Base-by-base conservation (phyloP, 2,113 vertebrate species). In the Australoheros scitulus region DNA sequence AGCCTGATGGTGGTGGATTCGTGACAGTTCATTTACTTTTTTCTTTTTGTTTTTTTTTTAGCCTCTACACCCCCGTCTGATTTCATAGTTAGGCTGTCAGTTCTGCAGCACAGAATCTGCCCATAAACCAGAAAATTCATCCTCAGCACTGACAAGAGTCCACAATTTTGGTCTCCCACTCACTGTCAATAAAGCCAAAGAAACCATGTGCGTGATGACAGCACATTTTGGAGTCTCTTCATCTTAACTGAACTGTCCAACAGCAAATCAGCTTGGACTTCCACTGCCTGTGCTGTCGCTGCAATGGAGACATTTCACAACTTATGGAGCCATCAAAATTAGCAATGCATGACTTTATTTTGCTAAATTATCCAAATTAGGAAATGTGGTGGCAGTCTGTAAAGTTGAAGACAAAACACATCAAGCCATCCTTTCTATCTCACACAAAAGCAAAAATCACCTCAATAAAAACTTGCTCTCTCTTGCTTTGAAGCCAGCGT, bases 401-500 rank as follows among this genome's bases (percentile, higher is more conserved):
- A 68, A 86, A 82, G 74, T 47, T n/a, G 32, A 76, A 72, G 58
- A 84, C 68, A 64, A 72, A 86, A 88, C 65, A 87, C 79, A 41
- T 65, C 8, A 14, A 76, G 79, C 75, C n/a, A 20, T 84, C 56
- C 43, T 75, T 85, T 85, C 61, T 57, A 50, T 84, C 38, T 65
- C 47, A n/a, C 82, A 87, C 83, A 81, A 85, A 80, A 86, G 61
- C 77, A 72, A 87, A 32, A 91, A 86, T 68, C 87, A 91, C 83
- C 88, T 87, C 85, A 58, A 56, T 60, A 60, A 84, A 72, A 90
- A 87, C 82, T 84, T 85, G 32, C 60, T 80, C 81, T 76, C 82
- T 83, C 58, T 76, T 84, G 50, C 81, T 93, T 91, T 88, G 86
- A 90, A 93, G 86, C 74, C 76, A 61, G 77, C 32, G 77, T 79